Percentiles rank a stretch among this genome's conserved stretches.
phyloP scores from a whole-genome alignment of 2,113 vertebrate species.

The Rallus limicola region DNA sequence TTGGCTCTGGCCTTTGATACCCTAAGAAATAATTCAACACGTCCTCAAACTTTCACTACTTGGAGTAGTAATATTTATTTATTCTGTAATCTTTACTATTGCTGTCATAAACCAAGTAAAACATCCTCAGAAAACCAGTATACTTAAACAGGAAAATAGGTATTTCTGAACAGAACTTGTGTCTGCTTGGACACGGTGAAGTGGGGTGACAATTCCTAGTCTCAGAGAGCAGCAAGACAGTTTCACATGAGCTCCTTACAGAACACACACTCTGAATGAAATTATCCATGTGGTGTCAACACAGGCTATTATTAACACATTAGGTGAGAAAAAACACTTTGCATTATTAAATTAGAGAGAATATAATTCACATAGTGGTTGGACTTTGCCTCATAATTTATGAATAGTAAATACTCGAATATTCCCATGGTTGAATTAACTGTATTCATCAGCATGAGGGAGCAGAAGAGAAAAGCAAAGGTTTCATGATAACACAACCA shows the following conservation, averaged over 20 bases:
- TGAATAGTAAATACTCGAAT: conserved; percentile 43
- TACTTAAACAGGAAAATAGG: neutral
- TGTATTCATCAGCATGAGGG: neutral
- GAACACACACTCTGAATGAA: neutral
- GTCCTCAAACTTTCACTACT: neutral
- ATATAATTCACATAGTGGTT: conserved; percentile 53
- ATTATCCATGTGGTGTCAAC: conserved; percentile 42
- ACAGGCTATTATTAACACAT: conserved; percentile 60
- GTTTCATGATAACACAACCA: neutral
- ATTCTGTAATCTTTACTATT: neutral
- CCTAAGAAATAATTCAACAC: neutral
- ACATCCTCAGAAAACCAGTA: neutral
- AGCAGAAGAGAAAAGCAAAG: neutral
- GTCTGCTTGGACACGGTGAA: no score
- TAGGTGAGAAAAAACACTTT: conserved; percentile 55
- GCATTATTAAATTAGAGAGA: conserved; percentile 52
- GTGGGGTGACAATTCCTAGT: neutral
- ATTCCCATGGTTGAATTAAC: conserved; percentile 19
- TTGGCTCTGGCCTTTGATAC: neutral
- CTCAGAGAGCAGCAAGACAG: neutral
- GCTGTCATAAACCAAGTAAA: neutral
- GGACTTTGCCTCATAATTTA: conserved; percentile 41
- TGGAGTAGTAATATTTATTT: neutral
- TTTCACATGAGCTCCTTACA: neutral
- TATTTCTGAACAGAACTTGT: neutral